Evolutionary conservation across 2,888 invertebrate genomes (phyloP).

Genomic region (Leptogaster cylindrica): DNA sequence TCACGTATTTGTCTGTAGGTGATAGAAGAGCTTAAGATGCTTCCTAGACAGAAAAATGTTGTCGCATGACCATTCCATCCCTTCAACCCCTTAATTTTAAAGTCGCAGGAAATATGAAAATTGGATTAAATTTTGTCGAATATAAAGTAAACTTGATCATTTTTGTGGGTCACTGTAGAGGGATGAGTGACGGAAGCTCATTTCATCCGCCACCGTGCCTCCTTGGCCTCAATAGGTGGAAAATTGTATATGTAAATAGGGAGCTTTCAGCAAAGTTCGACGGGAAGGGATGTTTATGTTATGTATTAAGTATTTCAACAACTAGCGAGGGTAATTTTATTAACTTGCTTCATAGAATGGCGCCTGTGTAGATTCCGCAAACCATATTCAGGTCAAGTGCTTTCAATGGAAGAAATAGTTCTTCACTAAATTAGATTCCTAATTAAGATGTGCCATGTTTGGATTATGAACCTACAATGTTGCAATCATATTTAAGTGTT

Average conservation of each 20-base stretch:
- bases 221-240: slow-evolving; percentile 31
- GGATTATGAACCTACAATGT: no score
- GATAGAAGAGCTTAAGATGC: no score
- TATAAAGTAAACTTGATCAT: slow-evolving; percentile 31
- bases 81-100: neutral
- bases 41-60: slow-evolving; percentile 1
- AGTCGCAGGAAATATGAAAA: neutral
- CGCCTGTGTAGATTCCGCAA: neutral
- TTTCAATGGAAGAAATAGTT: no score
- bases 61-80: neutral
- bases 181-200: neutral
- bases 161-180: slow-evolving; percentile 18
- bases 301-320: no score
- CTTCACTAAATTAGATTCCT: no score
- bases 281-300: neutral
- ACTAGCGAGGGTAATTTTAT: neutral
- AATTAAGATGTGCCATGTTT: no score
- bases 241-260: slow-evolving; percentile 15
- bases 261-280: neutral
- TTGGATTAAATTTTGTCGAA: slow-evolving; percentile 20
- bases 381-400: neutral
- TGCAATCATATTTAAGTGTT: no score
- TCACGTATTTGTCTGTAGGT: no score
- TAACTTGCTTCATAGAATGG: neutral
- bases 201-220: neutral